Base-by-base conservation (phyloP, 2,797 vertebrate species). In the Atherinosoma microstoma region DNA sequence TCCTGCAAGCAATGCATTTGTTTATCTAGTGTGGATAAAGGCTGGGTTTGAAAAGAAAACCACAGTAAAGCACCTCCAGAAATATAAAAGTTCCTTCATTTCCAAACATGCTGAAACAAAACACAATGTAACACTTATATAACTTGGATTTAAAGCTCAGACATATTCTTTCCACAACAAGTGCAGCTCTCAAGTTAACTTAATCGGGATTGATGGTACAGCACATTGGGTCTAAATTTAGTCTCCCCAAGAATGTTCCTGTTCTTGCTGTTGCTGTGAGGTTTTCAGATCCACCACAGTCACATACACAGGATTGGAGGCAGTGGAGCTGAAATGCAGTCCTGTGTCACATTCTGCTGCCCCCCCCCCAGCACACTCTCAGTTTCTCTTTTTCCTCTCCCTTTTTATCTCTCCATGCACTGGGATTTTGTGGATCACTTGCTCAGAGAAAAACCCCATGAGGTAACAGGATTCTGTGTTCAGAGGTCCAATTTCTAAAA, bases 191-290 rank as follows among this genome's bases (percentile, higher is more conserved):
- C 34, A 80, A 61, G 83, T 86, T 84, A 78, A 71, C 66, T 82
- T 92, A 91, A 93, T 92, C 87, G 13, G 88, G 91, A 92, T 92
- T 92, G 93, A 93, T 93, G 89, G 83, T 89, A 87, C 85, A 84
- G 89, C 89, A 92, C 90, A 89, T 78, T 78, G 88, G 83, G 77
- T 93, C 91, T 93, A 93, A 91, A 93, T 92, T 87, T 91, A 92
- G 93, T 89, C 84, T 83, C 67, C 71, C 80, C 71, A 82, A 86
- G 90, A 93, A 90, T 82, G 84, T 87, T 90, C 75, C 78, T 83
- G 82, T 89, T 76, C 82, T 82, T 81, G 69, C 85, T 58, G 54
- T 85, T 70, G 91, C 91, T 90, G 84, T 86, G 84, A 84, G 85
- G 86, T 90, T 90, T 90, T 87, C 84, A 84, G 81, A 87, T 92